Evolutionary conservation across 2,113 vertebrate genomes (phyloP).

Genomic region (Tympanuchus pallidicinctus): DNA sequence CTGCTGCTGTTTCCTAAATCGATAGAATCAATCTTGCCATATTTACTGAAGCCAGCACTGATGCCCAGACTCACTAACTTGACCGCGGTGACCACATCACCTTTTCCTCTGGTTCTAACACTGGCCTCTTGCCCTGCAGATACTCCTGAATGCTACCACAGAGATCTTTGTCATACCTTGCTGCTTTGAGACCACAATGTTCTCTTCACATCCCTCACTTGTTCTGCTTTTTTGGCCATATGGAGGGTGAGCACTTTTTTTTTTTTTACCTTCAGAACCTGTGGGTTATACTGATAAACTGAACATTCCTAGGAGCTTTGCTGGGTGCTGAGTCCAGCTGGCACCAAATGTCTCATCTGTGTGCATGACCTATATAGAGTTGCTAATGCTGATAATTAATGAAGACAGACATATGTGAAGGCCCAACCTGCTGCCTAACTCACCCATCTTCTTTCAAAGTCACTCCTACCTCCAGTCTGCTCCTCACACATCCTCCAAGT

Average conservation of each 20-base stretch:
- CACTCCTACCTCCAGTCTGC: neutral
- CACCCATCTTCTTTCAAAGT: neutral
- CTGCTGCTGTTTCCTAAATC: neutral
- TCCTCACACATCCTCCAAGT: neutral
- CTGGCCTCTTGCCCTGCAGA: neutral
- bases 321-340: neutral
- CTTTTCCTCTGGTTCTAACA: neutral
- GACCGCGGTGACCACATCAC: rapidly evolving
- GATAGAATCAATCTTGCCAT: neutral
- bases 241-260: neutral
- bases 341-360: neutral
- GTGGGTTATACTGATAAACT: neutral
- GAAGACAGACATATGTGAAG: rapidly evolving
- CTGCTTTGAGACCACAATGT: neutral
- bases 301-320: neutral
- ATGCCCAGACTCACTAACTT: neutral
- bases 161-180: neutral
- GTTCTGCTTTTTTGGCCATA: neutral
- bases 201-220: neutral
- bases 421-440: neutral
- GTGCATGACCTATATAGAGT: neutral
- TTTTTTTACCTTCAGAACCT: neutral
- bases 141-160: neutral
- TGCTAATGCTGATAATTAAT: neutral
- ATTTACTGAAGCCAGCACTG: neutral